Conservation (phyloP, 2,797 vertebrate genomes). For the Channallabes apus region DNA sequence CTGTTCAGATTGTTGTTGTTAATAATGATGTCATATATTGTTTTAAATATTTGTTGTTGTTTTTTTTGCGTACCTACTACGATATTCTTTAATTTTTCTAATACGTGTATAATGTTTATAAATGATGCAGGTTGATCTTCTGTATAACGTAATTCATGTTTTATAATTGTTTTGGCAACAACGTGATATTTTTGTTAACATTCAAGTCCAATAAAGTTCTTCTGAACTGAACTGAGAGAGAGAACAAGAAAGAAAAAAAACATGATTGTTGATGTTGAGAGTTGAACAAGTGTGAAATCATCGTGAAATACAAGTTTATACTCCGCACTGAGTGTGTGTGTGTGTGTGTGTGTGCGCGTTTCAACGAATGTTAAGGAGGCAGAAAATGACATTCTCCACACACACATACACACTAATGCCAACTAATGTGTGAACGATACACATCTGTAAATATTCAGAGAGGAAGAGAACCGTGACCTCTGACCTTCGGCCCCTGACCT, state of each 20-base stretch:
- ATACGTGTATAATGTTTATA: too few relatives aligned
- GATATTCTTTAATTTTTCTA: too few relatives aligned
- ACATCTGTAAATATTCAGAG: conserved; percentile 70
- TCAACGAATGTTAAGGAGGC: conserved; percentile 63
- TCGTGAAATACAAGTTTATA: background rate
- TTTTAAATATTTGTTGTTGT: too few relatives aligned
- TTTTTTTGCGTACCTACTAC: too few relatives aligned
- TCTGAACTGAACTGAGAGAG: conserved; percentile 9
- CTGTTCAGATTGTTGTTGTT: too few relatives aligned
- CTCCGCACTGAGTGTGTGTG: background rate
- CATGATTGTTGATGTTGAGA: too few relatives aligned
- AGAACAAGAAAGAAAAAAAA: background rate
- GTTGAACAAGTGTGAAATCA: conserved; percentile 10
- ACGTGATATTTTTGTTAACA: too few relatives aligned
- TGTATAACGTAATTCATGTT: too few relatives aligned
- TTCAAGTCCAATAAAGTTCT: too few relatives aligned
- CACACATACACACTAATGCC: conserved; percentile 54
- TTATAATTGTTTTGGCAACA: too few relatives aligned
- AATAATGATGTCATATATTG: too few relatives aligned
- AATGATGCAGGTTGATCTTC: too few relatives aligned
- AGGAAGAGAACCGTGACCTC: conserved; percentile 52
- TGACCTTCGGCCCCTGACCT: conserved; percentile 6
- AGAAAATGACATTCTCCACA: conserved; percentile 72
- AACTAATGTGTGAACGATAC: conserved; percentile 82
- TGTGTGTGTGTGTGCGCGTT: background rate